Evolutionary conservation across 1,140 invertebrate species (phyloP).

Genomic region (Hydropsyche tenuis): DNA sequence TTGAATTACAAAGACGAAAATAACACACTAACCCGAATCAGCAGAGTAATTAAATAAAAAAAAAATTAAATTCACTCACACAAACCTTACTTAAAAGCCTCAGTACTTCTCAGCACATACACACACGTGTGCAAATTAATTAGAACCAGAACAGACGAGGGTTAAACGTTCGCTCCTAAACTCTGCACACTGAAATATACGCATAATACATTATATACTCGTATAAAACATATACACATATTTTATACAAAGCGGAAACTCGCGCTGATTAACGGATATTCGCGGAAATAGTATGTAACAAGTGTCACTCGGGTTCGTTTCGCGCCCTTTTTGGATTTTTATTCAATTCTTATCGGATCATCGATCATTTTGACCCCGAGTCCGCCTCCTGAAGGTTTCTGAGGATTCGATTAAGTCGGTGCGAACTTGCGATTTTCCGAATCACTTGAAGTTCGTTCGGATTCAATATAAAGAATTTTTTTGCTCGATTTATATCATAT

Average conservation of each 20-base stretch:
- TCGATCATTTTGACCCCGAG: background rate
- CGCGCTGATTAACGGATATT: background rate
- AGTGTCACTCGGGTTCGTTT: constrained; percentile 5
- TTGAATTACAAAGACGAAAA: too few species aligned
- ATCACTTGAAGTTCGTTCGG: too few species aligned
- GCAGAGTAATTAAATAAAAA: too few species aligned
- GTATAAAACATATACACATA: too few species aligned
- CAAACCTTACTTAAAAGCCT: too few species aligned
- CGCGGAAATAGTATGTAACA: background rate
- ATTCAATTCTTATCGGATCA: constrained; percentile 5
- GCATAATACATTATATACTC: too few species aligned
- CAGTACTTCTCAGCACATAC: too few species aligned
- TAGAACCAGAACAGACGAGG: background rate
- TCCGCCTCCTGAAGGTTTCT: background rate
- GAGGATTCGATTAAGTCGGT: constrained; percentile 6
- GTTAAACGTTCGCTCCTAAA: background rate
- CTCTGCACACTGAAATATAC: too few species aligned
- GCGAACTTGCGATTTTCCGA: background rate
- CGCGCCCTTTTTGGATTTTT: background rate
- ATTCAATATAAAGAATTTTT: too few species aligned
- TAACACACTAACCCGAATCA: too few species aligned
- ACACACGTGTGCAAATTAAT: background rate
- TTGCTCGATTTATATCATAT: too few species aligned
- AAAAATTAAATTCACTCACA: too few species aligned
- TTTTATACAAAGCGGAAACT: background rate